These are phyloP conservation scores for Anseranas semipalmata DNA, from an alignment of 2,113 vertebrate genomes.

Conservation along the genomic window DNA sequence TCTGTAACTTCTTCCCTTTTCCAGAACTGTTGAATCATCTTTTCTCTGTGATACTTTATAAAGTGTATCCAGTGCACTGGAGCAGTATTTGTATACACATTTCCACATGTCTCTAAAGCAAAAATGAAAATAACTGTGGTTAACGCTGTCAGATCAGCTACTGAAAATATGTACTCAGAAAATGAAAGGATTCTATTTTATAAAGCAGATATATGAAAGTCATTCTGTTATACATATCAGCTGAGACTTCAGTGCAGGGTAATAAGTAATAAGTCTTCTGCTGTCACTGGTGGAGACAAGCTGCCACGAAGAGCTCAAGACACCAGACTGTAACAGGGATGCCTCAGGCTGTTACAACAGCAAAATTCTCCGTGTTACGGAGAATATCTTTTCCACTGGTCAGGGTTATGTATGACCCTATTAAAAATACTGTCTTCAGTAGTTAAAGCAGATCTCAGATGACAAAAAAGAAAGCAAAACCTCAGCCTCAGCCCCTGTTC, in stretches of 20 bases:
- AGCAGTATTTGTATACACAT: neutral
- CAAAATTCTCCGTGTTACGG: neutral
- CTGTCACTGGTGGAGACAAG: neutral
- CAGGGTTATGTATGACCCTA: neutral
- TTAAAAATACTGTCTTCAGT: neutral
- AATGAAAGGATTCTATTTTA: conserved; percentile 5
- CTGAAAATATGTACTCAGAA: conserved; percentile 5
- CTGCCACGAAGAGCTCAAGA: neutral
- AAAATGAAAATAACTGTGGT: conserved; percentile 40
- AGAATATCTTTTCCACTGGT: neutral
- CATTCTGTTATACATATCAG: neutral
- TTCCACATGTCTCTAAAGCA: neutral
- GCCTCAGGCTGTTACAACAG: neutral
- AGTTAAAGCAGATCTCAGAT: neutral
- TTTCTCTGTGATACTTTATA: neutral
- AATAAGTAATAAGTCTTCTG: neutral
- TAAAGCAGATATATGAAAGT: neutral
- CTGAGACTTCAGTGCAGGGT: neutral
- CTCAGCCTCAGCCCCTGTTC: neutral
- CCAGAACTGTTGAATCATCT: neutral
- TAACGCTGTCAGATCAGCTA: neutral
- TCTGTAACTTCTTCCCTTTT: neutral
- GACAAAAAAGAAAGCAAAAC: neutral
- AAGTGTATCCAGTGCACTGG: neutral
- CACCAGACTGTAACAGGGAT: neutral